Percentiles rank a stretch among this genome's conserved stretches.
phyloP scores from a whole-genome alignment of 2,888 invertebrate genomes.

The Homarus gammarus region DNA sequence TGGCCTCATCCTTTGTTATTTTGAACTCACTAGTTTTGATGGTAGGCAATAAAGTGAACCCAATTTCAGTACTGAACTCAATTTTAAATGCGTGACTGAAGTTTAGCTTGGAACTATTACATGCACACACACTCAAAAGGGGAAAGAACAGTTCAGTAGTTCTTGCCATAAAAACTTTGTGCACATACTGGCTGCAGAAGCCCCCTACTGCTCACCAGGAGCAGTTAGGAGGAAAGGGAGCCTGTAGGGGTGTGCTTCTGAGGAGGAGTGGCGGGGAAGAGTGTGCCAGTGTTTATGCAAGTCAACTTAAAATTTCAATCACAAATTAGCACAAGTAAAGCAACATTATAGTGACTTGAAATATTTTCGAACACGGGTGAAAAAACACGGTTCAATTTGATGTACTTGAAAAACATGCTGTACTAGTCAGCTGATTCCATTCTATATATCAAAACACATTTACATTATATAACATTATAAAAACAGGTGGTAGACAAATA shows the following conservation, averaged over 20 bases:
- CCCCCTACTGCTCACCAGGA: conserved; percentile 62
- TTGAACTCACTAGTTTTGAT: not conserved
- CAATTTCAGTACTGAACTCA: not conserved
- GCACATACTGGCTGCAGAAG: conserved; percentile 43
- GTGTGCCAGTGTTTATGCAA: not conserved
- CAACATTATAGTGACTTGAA: not conserved
- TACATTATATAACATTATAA: not conserved
- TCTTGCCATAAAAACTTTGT: conserved; percentile 60
- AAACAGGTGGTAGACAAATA: not conserved
- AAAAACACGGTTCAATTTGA: not conserved
- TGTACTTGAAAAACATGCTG: not conserved
- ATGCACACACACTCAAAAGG: conserved; percentile 21
- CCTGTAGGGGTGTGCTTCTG: not conserved
- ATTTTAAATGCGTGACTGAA: conserved; percentile 2
- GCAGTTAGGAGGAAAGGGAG: conserved; percentile 41
- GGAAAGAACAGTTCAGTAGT: conserved; percentile 33
- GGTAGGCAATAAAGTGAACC: not conserved
- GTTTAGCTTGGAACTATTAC: not conserved
- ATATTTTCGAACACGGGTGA: not conserved
- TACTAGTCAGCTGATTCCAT: not conserved
- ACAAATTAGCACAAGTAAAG: not conserved
- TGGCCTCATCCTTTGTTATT: not conserved
- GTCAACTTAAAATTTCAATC: not conserved
- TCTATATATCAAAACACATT: not conserved
- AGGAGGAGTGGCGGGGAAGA: conserved; percentile 1